Evolutionary conservation across 2,888 invertebrate genomes (phyloP), one percentile per base, ranked within the genome.

Genomic region (Bombylius discolor): DNA sequence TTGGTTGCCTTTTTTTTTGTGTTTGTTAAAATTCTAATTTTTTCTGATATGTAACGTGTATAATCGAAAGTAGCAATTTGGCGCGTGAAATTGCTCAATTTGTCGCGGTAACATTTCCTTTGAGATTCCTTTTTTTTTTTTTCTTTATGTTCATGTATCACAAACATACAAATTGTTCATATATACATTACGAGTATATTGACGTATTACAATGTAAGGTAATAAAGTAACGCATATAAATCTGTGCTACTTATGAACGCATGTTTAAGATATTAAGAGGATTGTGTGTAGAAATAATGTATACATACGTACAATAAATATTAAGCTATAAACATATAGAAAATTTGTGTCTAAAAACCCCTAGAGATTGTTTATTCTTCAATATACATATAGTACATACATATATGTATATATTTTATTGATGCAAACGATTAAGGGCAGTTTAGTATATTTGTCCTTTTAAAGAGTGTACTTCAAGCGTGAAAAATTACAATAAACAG

Each of bases 81-180:
- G 71, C 70, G 73, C 73, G 70, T 73, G 70, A 72, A 73, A 73
- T 72, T 71, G 67, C 62, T 64, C 61, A 64, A 70, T 71, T 71
- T 63, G 70, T 66, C 59, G 46, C 66, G 55, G 55, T 51, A 36
- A 50, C 47, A 52, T 53, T 53, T 46, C 49, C 47, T 49, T 52
- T 39, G 46, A 42, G 53, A 55, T 56, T 56, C 55, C 32, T 47
- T 52, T 50, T n/a, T 13, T 45, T 42, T 56, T 48, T 47, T 46
- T 42, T n/a, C 48, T 23, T 23, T 23, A 23, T 23, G 23, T 23
- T 23, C 23, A 23, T n/a, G n/a, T 13, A 13, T 33, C 14, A 36
- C 34, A 14, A n/a, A 23, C 23, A 23, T 23, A 23, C 23, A 23
- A 23, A 23, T 23, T 23, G 23, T 23, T 23, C 23, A 23, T 23